A percentile compares a stretch with the other conserved stretches of the same genome.
Evolutionary conservation across 2,888 invertebrate genomes (phyloP).

Genomic region (Bruchidius siliquastri): DNA sequence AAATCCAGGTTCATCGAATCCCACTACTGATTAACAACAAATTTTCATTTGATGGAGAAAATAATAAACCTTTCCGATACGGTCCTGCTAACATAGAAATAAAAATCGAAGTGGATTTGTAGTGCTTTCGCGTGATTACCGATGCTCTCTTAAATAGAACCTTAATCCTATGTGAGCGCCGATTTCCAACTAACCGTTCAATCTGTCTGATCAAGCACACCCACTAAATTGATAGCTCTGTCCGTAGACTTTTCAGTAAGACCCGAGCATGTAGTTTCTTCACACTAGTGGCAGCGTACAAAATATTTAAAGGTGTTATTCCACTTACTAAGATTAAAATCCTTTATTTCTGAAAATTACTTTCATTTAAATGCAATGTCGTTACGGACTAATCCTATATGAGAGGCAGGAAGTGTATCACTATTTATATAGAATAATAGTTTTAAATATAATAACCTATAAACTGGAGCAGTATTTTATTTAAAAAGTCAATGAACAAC

Average conservation of each 20-base stretch:
- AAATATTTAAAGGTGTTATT: neutral
- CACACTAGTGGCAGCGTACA: neutral
- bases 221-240: neutral
- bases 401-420: too few species aligned
- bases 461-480: too few species aligned
- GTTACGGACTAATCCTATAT: too few species aligned
- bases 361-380: neutral
- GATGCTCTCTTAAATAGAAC: constrained; percentile 19
- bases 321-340: neutral
- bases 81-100: neutral
- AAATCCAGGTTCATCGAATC: too few species aligned
- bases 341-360: too few species aligned
- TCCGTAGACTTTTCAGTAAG: neutral
- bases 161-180: constrained; percentile 17
- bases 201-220: neutral
- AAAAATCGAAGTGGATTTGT: constrained; percentile 11
- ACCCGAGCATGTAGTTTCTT: neutral
- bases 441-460: too few species aligned
- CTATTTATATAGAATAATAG: too few species aligned
- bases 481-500: too few species aligned
- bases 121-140: constrained; percentile 22
- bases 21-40: too few species aligned
- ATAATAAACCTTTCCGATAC: too few species aligned
- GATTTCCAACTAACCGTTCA: constrained; percentile 6
- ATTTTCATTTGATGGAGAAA: too few species aligned